These are phyloP conservation scores for Xiphydria camelus DNA, from an alignment of 2,888 invertebrate genomes.

Conservation along the genomic window DNA sequence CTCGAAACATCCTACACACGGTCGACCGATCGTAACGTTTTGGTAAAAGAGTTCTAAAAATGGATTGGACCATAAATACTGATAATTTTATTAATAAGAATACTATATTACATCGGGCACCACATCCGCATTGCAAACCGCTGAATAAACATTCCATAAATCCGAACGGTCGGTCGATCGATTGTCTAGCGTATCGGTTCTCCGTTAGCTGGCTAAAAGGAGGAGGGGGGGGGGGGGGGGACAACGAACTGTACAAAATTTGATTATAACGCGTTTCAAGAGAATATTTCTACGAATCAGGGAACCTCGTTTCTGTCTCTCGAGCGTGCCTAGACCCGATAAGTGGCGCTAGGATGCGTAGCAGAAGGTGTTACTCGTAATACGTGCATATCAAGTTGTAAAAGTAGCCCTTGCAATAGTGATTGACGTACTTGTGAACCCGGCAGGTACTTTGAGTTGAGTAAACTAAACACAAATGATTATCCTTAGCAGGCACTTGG, in stretches of 20 bases:
- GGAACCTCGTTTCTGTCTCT: too few species aligned
- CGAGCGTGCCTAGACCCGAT: too few species aligned
- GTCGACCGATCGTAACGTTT: too few species aligned
- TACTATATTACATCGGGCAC: constrained; percentile 36
- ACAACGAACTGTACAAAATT: constrained; percentile 6
- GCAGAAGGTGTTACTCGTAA: constrained; percentile 34
- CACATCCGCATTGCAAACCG: neutral
- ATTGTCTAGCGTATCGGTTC: neutral
- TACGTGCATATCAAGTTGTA: constrained; percentile 52
- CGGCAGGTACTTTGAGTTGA: constrained; percentile 59
- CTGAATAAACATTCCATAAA: constrained; percentile 1
- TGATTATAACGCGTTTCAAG: neutral
- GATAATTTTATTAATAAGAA: constrained; percentile 49
- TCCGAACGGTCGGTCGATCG: neutral
- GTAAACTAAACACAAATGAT: constrained; percentile 71
- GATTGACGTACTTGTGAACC: constrained; percentile 50
- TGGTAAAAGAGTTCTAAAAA: too few species aligned
- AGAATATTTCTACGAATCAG: too few species aligned
- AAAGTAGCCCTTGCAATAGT: constrained; percentile 48
- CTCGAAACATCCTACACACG: too few species aligned
- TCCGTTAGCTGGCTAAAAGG: too few species aligned
- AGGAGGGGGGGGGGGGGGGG: too few species aligned
- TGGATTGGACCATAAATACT: constrained; percentile 46
- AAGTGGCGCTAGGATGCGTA: too few species aligned
- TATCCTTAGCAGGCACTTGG: constrained; percentile 67